These are phyloP conservation scores for Achlya flavicornis DNA, from an alignment of 2,888 invertebrate genomes.

Conservation along the genomic window DNA sequence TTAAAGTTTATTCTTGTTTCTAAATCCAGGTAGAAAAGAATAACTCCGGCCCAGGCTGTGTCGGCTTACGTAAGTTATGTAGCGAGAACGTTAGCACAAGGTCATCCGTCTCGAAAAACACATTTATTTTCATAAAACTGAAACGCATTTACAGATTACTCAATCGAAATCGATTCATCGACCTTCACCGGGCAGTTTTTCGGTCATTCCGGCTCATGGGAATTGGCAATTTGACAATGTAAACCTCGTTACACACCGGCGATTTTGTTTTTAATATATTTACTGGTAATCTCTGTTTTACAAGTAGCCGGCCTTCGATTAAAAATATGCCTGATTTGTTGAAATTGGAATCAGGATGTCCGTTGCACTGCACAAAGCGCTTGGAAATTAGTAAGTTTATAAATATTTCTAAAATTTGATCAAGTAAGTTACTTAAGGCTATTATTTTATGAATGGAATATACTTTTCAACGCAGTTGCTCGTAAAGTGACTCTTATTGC, in stretches of 20 bases:
- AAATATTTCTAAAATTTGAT: too few relatives aligned
- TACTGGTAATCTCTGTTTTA: neutral
- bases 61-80: neutral
- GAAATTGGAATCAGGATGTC: neutral
- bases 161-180: slow-evolving; percentile 39
- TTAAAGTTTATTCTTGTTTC: neutral
- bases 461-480: too few relatives aligned
- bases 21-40: neutral
- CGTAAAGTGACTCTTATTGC: too few relatives aligned
- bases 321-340: neutral
- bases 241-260: slow-evolving; percentile 31
- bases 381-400: neutral
- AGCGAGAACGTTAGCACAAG: slow-evolving; percentile 30
- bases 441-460: too few relatives aligned
- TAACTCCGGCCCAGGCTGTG: neutral
- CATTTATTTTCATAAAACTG: slow-evolving; percentile 26
- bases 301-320: neutral
- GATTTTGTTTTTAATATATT: slow-evolving; percentile 16
- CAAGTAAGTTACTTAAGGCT: too few relatives aligned
- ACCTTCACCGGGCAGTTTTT: slow-evolving; percentile 53
- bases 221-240: slow-evolving; percentile 58
- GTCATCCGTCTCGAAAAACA: slow-evolving; percentile 27
- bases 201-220: slow-evolving; percentile 40
- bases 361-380: neutral
- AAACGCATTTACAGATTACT: slow-evolving; percentile 39